Conservation (phyloP, 2,113 vertebrate species). For the Apodemus speciosus region DNA sequence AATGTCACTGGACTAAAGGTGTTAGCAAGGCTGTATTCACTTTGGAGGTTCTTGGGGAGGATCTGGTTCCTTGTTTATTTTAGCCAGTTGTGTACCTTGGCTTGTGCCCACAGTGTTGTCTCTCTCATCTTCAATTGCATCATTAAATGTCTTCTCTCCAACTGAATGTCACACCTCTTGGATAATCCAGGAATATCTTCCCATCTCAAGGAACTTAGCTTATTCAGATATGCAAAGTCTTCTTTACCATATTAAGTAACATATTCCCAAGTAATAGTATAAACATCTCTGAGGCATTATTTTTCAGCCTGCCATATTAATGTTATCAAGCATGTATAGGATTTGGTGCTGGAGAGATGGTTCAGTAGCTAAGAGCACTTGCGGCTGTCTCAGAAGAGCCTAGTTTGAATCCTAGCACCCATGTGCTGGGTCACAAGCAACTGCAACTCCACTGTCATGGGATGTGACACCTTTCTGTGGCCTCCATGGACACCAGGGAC, state of each 20-base stretch:
- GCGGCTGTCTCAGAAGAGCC: background rate
- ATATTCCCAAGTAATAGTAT: background rate
- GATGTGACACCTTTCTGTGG: background rate
- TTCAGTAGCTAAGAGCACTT: background rate
- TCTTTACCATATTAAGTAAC: background rate
- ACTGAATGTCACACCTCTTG: background rate
- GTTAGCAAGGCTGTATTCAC: background rate
- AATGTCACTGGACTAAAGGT: background rate
- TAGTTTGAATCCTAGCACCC: background rate
- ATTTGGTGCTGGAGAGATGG: background rate
- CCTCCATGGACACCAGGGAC: background rate
- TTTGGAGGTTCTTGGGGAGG: background rate
- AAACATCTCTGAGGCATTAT: background rate
- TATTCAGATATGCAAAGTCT: background rate
- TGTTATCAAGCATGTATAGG: background rate
- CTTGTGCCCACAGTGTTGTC: background rate
- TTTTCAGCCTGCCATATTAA: constrained; percentile 16
- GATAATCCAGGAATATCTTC: background rate
- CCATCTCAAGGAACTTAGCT: background rate
- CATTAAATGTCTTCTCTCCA: background rate
- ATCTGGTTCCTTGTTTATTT: background rate
- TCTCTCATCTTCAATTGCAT: background rate
- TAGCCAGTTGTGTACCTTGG: background rate
- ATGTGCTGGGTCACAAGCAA: background rate
- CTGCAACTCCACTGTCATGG: background rate